phyloP scores from a whole-genome alignment of 2,888 invertebrate species.

The Agrilus cyanescens region DNA sequence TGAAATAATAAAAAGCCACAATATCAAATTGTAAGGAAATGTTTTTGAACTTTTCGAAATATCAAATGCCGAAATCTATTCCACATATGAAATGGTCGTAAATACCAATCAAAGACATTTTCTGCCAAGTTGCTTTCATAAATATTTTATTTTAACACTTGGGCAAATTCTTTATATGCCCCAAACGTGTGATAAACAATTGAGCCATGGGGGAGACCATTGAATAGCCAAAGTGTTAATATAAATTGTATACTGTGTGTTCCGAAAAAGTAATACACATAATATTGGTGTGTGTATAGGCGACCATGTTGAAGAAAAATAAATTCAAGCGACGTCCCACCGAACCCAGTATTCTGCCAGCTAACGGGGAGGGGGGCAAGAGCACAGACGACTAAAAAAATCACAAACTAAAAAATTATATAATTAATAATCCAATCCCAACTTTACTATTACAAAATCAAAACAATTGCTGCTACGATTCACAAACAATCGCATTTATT shows the following conservation, averaged over 20 bases:
- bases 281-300: conserved; percentile 46
- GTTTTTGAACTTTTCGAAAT: no score
- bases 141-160: no score
- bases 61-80: no score
- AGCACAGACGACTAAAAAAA: conserved; percentile 45
- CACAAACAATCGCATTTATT: no score
- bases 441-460: no score
- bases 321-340: conserved; percentile 94
- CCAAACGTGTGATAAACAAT: not conserved
- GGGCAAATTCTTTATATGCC: no score
- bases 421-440: not conserved
- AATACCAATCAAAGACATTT: no score
- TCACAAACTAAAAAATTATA: conserved; percentile 7
- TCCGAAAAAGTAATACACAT: not conserved
- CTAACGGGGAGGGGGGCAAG: conserved; percentile 59
- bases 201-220: not conserved
- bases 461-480: no score
- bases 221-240: not conserved
- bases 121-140: no score
- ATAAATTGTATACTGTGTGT: not conserved
- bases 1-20: no score
- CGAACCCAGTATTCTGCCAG: conserved; percentile 63
- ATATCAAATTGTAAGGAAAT: no score
- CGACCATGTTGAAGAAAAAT: conserved; percentile 99
- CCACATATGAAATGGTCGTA: no score